Conservation (phyloP, 2,113 vertebrate species). For the Rhinopomastus cyanomelas region DNA sequence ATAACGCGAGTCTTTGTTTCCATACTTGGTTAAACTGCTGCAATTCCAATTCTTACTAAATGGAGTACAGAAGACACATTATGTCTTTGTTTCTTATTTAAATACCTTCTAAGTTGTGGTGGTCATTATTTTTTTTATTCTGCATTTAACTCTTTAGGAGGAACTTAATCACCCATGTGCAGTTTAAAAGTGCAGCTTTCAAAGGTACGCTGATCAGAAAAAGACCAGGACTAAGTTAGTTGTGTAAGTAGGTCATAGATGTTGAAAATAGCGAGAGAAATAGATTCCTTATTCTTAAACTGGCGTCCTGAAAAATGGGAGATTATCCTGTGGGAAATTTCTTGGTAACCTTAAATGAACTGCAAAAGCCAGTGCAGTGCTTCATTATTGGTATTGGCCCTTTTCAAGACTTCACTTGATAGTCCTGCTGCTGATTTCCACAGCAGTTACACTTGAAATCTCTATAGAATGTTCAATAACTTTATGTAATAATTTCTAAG, state of each 20-base stretch:
- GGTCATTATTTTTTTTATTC: background rate
- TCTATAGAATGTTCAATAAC: background rate
- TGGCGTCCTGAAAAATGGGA: constrained; percentile 38
- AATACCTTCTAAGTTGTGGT: background rate
- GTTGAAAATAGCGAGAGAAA: background rate
- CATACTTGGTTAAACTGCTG: background rate
- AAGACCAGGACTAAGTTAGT: background rate
- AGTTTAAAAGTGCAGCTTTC: background rate
- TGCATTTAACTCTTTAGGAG: background rate
- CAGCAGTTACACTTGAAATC: background rate
- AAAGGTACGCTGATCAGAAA: background rate
- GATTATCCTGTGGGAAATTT: constrained; percentile 45
- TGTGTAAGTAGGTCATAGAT: constrained; percentile 39
- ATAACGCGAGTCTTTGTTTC: background rate
- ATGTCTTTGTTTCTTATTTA: background rate
- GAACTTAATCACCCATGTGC: background rate
- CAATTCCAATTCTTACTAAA: background rate
- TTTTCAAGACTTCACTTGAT: background rate
- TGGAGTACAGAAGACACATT: background rate
- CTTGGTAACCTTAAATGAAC: background rate
- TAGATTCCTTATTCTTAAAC: constrained; percentile 52
- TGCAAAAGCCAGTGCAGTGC: background rate
- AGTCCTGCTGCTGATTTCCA: background rate
- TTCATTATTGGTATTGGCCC: background rate
- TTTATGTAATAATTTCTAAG: background rate